Conservation (phyloP, 2,888 invertebrate species). For the Brassicogethes aeneus region DNA sequence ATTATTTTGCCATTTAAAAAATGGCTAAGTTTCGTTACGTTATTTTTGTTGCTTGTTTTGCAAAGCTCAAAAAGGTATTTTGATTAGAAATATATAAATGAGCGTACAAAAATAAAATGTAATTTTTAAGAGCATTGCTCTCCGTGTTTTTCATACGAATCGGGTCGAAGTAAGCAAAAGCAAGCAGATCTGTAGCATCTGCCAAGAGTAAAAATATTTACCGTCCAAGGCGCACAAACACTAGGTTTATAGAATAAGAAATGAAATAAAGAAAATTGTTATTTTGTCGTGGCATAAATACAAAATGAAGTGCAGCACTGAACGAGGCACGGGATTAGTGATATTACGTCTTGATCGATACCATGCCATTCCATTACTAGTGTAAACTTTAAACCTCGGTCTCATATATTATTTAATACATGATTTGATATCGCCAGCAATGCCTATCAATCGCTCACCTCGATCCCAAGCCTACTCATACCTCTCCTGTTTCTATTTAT, state of each 20-base stretch:
- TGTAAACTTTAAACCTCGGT: constrained; percentile 36
- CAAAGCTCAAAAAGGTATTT: too few species aligned
- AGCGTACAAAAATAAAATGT: constrained; percentile 35
- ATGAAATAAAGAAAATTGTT: constrained; percentile 29
- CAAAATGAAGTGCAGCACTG: constrained; percentile 27
- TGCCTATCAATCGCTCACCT: too few species aligned
- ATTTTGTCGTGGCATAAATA: constrained; percentile 32
- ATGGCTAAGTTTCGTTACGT: too few species aligned
- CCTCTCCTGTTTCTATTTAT: too few species aligned
- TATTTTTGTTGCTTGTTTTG: too few species aligned
- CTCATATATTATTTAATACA: constrained; percentile 31
- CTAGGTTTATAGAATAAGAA: constrained; percentile 19
- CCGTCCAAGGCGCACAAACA: constrained; percentile 11
- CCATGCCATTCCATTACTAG: constrained; percentile 33
- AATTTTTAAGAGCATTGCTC: constrained; percentile 35
- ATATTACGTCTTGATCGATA: constrained; percentile 36
- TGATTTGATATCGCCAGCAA: constrained; percentile 21
- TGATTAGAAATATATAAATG: constrained; percentile 38
- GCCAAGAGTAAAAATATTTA: constrained; percentile 11
- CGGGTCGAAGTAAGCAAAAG: constrained; percentile 2
- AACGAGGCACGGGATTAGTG: constrained; percentile 32
- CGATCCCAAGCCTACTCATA: too few species aligned
- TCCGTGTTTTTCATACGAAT: constrained; percentile 18
- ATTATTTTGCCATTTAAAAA: too few species aligned
- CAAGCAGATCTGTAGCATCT: not conserved